Evolutionary conservation across 2,113 vertebrate species (phyloP), one percentile per base, ranked within the genome.

Genomic region (Camelus bactrianus): DNA sequence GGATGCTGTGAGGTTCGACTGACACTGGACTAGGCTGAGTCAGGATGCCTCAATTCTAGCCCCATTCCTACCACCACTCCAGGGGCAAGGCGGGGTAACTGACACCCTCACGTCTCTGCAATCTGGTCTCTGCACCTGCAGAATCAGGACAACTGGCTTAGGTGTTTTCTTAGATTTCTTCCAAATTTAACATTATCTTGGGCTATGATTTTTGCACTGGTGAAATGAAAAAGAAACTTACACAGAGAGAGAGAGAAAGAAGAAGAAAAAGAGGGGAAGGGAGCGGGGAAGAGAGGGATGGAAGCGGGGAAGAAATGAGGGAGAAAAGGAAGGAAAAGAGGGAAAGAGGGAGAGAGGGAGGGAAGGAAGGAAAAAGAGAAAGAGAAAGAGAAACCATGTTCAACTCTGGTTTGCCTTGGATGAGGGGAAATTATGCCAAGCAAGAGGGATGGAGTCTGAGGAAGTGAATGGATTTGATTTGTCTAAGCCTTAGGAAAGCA

Each of bases 401-500:
- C 58, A 62, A 5, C 84, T 75, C 77, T 91, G 93, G 83, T 89
- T 86, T 10, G 8, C 35, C 76, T 92, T 86, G 58, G 70, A 88
- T 54, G 46, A 81, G 56, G 50, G 38, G 52, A 95, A 96, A 94
- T 20, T 3, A 73, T 82, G 92, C 92, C 96, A 94, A 87, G 83
- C 56, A 82, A 90, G 92, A 98, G 83, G 85, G 60, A 90, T 20
- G 0, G 5, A 77, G 75, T 94, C 77, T 94, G 64, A 94, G 76
- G 38, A 97, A 92, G 92, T 95, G 95, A 97, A 96, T 82, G 80
- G 84, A 85, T 94, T 95, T 95, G 96, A 97, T 97, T 95, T 96
- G 87, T 97, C 87, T 96, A 96, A 97, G 98, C 92, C 95, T 98
- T 96, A 97, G 94, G 87, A 98, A 98, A 98, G 97, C 97, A 98